phyloP scores from a whole-genome alignment of 2,797 vertebrate genomes.

The Cheirogaleus major region DNA sequence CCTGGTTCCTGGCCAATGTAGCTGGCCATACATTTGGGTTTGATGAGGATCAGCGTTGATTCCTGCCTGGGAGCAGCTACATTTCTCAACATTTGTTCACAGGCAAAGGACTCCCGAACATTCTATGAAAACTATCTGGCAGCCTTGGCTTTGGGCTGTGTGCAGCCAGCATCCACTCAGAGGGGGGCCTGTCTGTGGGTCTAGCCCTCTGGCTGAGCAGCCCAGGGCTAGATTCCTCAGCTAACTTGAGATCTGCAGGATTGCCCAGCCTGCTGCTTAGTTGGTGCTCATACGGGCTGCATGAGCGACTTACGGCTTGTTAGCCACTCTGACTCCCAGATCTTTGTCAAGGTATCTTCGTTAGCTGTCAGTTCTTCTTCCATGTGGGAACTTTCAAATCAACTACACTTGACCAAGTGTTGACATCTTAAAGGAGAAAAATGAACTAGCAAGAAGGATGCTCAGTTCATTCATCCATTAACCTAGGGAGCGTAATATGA shows the following conservation, averaged over 20 bases:
- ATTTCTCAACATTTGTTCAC: background rate
- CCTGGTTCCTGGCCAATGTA: background rate
- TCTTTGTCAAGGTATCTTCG: background rate
- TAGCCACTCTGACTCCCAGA: background rate
- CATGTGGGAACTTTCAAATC: background rate
- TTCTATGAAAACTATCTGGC: background rate
- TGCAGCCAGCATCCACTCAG: background rate
- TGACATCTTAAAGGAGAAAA: constrained; percentile 2
- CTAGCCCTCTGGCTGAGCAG: background rate
- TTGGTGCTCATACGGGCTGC: background rate
- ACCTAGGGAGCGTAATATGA: background rate
- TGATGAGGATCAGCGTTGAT: background rate
- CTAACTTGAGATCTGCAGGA: too few relatives aligned
- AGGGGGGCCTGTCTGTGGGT: background rate
- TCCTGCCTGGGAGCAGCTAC: background rate
- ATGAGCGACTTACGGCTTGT: background rate
- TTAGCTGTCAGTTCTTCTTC: background rate
- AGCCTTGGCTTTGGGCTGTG: background rate
- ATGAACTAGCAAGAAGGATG: background rate
- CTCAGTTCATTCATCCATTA: background rate
- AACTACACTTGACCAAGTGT: background rate
- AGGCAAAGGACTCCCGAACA: background rate
- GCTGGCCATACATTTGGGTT: background rate
- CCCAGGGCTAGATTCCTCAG: background rate
- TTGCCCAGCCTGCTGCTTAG: too few relatives aligned